phyloP scores from a whole-genome alignment of 2,888 invertebrate species.

The Stenodema calcarata region DNA sequence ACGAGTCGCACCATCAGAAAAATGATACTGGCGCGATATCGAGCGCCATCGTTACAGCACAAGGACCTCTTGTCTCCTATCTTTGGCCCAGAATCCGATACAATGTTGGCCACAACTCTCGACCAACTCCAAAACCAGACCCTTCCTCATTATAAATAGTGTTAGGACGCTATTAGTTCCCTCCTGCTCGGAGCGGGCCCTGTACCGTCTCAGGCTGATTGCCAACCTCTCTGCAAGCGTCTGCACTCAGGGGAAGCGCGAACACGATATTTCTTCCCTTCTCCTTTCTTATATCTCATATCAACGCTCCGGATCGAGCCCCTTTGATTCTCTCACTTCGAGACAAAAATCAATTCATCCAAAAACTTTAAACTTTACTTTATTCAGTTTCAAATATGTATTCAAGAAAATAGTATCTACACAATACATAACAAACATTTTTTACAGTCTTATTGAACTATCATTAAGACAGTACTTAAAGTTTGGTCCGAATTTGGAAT shows the following conservation, averaged over 20 bases:
- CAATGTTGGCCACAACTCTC: slow-evolving; percentile 12
- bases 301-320: neutral
- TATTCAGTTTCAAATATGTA: too few species aligned
- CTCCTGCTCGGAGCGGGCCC: neutral
- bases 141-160: slow-evolving; percentile 32
- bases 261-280: neutral
- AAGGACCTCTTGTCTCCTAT: slow-evolving; percentile 27
- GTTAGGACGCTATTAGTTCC: slow-evolving; percentile 24
- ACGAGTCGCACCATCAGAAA: neutral
- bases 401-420: too few species aligned
- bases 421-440: too few species aligned
- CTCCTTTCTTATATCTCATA: neutral
- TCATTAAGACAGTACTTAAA: too few species aligned
- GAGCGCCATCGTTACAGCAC: neutral
- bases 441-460: too few species aligned
- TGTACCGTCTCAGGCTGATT: neutral
- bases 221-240: neutral
- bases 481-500: too few species aligned
- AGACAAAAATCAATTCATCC: too few species aligned
- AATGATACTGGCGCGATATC: neutral
- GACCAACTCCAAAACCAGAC: slow-evolving; percentile 5
- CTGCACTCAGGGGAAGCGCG: neutral
- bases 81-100: slow-evolving; percentile 11
- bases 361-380: too few species aligned
- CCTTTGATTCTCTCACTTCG: neutral